phyloP scores from a whole-genome alignment of 2,797 vertebrate genomes.

The Tragelaphus eurycerus region DNA sequence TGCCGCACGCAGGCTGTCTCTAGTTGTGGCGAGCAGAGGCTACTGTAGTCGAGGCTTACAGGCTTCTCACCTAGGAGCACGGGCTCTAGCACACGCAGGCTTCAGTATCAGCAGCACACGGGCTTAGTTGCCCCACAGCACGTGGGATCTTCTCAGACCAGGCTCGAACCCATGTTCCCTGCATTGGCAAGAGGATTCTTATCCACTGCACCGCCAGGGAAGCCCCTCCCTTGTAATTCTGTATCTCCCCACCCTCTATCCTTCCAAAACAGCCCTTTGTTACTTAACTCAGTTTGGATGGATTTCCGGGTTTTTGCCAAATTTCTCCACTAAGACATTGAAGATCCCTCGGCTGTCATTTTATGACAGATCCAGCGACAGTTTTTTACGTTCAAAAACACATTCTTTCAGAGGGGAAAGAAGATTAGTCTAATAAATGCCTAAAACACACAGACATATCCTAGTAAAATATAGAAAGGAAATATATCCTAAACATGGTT shows the following conservation, averaged over 20 bases:
- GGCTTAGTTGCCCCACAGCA: not conserved
- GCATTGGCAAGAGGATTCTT: not conserved
- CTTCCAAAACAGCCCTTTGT: not conserved
- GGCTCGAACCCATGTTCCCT: not conserved
- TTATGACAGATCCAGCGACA: not conserved
- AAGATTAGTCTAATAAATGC: not conserved
- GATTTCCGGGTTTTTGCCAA: not conserved
- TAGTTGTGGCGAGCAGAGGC: not conserved
- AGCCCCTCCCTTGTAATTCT: not conserved
- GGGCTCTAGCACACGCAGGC: not conserved
- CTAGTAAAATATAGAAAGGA: not conserved
- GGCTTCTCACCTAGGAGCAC: not conserved
- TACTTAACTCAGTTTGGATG: not conserved
- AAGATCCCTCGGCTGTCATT: not conserved
- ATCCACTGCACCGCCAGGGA: not conserved
- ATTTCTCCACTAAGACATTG: not conserved
- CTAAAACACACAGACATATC: not conserved
- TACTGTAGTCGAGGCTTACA: not conserved
- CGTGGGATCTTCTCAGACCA: not conserved
- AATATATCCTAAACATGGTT: not conserved
- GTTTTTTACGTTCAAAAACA: not conserved
- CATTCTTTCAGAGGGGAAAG: not conserved
- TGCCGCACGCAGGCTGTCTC: not conserved
- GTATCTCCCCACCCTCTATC: fast-evolving
- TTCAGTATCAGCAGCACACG: not conserved